phyloP scores from a whole-genome alignment of 2,888 invertebrate genomes.

The Lissonota sp. region DNA sequence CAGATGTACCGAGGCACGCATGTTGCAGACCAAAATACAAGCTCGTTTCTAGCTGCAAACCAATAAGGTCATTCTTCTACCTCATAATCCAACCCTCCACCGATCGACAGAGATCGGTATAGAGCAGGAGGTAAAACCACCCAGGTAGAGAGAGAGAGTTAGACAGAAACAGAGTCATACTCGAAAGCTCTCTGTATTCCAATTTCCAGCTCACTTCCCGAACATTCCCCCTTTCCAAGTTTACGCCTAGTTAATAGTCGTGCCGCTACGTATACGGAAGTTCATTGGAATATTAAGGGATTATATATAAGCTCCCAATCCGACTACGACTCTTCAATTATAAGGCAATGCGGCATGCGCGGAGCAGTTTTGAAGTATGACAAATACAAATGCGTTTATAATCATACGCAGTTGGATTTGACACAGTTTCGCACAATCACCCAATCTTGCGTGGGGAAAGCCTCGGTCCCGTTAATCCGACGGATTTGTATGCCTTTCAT shows the following conservation, averaged over 20 bases:
- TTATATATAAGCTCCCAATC: constrained; percentile 70
- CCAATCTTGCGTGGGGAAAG: constrained; percentile 18
- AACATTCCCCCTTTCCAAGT: constrained; percentile 71
- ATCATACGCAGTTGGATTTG: constrained; percentile 11
- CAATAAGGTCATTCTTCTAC: constrained; percentile 79
- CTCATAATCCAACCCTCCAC: constrained; percentile 75
- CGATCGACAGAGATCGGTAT: constrained; percentile 15
- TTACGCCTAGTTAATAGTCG: constrained; percentile 79
- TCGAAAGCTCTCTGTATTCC: constrained; percentile 53
- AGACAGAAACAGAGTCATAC: constrained; percentile 14
- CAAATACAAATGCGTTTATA: background rate
- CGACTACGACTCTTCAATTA: constrained; percentile 49
- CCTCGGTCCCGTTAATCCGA: constrained; percentile 6
- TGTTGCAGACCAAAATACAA: constrained; percentile 72
- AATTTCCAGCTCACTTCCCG: constrained; percentile 54
- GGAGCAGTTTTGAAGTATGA: background rate
- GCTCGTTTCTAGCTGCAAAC: constrained; percentile 73
- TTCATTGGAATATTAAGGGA: constrained; percentile 78
- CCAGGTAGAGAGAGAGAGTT: constrained; percentile 10
- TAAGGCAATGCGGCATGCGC: constrained; percentile 38
- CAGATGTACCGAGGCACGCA: constrained; percentile 66
- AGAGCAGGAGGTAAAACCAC: background rate
- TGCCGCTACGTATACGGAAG: constrained; percentile 75
- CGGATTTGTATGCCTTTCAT: background rate
- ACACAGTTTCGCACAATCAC: constrained; percentile 20